These are phyloP conservation scores for Apteryx mantelli DNA, from an alignment of 2,113 vertebrate genomes.

Conservation along the genomic window DNA sequence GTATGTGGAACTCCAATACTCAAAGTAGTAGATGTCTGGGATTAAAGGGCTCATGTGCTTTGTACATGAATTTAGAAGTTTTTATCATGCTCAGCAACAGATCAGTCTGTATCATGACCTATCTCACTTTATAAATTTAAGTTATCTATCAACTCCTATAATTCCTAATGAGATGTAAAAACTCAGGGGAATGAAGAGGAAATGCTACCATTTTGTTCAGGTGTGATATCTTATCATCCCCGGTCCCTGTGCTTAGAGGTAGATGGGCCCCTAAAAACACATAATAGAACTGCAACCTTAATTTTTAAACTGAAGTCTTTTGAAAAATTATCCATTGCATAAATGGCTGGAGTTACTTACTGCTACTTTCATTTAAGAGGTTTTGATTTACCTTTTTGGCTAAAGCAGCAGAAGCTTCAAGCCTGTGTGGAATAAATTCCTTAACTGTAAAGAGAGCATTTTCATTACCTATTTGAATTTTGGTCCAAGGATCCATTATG, in stretches of 20 bases:
- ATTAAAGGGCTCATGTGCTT: neutral
- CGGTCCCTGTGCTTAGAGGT: neutral
- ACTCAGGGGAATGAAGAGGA: neutral
- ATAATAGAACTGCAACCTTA: neutral
- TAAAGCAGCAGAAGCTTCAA: neutral
- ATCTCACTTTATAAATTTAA: neutral
- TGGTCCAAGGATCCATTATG: neutral
- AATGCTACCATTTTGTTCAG: neutral
- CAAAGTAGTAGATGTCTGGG: neutral
- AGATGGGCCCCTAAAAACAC: neutral
- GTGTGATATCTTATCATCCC: neutral
- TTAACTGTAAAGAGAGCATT: neutral
- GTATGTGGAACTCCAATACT: neutral
- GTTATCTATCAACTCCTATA: neutral
- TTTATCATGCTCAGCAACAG: neutral
- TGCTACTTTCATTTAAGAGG: neutral
- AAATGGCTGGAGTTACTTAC: neutral
- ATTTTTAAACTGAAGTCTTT: neutral
- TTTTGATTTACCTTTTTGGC: neutral
- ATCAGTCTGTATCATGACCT: neutral
- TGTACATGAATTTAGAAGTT: neutral
- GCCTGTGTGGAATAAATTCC: neutral
- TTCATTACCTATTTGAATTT: conserved; percentile 1
- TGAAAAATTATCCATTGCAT: neutral
- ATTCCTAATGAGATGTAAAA: neutral